Conservation (phyloP, 2,888 invertebrate genomes). For the Dromius quadrimaculatus region DNA sequence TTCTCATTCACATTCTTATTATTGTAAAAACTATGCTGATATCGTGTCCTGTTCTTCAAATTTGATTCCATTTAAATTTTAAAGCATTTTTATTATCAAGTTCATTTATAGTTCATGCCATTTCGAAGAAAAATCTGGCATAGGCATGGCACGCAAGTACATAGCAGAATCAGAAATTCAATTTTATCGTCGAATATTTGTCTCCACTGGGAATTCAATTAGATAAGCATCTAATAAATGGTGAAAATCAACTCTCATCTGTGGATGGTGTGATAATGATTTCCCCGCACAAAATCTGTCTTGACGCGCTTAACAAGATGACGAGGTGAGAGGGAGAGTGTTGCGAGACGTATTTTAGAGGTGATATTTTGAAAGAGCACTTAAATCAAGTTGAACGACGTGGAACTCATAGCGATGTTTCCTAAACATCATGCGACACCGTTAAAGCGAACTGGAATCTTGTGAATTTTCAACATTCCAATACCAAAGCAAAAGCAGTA, state of each 20-base stretch:
- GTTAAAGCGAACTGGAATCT: conserved; percentile 11
- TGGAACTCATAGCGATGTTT: conserved; percentile 56
- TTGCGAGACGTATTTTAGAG: conserved; percentile 33
- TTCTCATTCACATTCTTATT: too few relatives aligned
- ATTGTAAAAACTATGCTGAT: too few relatives aligned
- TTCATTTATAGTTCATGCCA: too few relatives aligned
- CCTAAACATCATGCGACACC: conserved; percentile 13
- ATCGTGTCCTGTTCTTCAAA: too few relatives aligned
- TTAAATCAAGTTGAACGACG: conserved; percentile 64
- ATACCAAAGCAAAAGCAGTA: neutral
- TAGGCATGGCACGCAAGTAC: conserved; percentile 41
- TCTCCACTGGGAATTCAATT: conserved; percentile 46
- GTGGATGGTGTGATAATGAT: conserved; percentile 1
- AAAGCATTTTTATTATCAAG: too few relatives aligned
- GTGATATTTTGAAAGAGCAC: conserved; percentile 62
- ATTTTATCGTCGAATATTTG: conserved; percentile 51
- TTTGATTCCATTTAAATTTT: too few relatives aligned
- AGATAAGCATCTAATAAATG: conserved; percentile 49
- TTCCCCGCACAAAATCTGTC: neutral
- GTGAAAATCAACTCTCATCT: conserved; percentile 48
- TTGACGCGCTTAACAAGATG: neutral
- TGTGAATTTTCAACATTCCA: conserved; percentile 12
- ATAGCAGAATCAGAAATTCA: conserved; percentile 37
- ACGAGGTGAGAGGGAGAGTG: neutral
- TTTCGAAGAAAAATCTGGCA: conserved; percentile 31